These are phyloP conservation scores for Bombus affinis DNA, from an alignment of 1,140 invertebrate genomes.

Conservation along the genomic window DNA sequence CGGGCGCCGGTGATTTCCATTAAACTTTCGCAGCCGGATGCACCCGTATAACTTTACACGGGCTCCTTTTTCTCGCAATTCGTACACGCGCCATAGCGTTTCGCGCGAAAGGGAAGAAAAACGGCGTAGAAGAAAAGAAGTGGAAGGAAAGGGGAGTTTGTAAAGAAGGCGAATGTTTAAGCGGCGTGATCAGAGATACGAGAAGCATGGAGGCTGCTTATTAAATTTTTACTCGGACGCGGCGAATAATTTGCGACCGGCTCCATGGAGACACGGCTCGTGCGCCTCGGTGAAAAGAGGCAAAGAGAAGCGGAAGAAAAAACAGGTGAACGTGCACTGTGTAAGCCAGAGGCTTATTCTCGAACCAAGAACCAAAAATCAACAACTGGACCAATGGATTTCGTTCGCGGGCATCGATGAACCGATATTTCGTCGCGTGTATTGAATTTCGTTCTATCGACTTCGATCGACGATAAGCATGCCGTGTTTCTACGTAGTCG, in stretches of 20 bases:
- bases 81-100: slow-evolving; percentile 1
- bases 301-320: neutral
- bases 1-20: slow-evolving; percentile 30
- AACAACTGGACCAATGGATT: slow-evolving; percentile 7
- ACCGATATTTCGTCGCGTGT: neutral
- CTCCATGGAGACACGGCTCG: neutral
- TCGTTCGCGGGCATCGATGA: neutral
- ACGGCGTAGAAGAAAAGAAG: neutral
- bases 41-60: neutral
- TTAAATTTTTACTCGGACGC: slow-evolving; percentile 40
- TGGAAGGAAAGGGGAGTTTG: neutral
- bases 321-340: neutral
- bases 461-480: neutral
- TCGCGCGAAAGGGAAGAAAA: neutral
- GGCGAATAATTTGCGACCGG: slow-evolving; percentile 35
- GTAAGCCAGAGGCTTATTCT: neutral
- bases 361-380: no score
- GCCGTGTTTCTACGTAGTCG: neutral
- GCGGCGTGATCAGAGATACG: slow-evolving; percentile 33
- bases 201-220: slow-evolving; percentile 17
- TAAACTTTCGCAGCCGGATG: neutral
- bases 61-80: neutral
- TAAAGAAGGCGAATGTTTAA: slow-evolving; percentile 27
- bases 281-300: neutral
- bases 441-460: no score